Conservation (phyloP, 2,888 invertebrate species). For the Myathropa florea region DNA sequence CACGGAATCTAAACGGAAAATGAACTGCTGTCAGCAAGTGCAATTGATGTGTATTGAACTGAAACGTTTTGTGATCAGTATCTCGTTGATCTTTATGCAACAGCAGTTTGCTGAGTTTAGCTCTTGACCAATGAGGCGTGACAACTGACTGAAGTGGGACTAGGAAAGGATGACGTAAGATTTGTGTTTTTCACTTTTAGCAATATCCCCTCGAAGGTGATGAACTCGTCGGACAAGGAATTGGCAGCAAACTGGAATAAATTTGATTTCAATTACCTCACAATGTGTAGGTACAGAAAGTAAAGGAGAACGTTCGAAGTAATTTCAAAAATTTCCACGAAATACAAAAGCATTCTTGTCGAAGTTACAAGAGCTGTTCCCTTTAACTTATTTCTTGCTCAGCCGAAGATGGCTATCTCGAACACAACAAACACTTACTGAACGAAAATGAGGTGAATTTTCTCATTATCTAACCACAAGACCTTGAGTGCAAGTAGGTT, state of each 20-base stretch:
- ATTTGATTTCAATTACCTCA: neutral
- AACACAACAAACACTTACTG: neutral
- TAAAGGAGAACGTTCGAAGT: neutral
- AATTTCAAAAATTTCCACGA: neutral
- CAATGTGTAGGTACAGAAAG: neutral
- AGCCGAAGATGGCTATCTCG: neutral
- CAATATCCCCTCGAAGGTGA: neutral
- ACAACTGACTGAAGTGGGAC: neutral
- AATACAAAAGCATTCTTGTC: neutral
- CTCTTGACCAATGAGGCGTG: slow-evolving; percentile 53
- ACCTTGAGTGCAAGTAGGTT: slow-evolving; percentile 18
- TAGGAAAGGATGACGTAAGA: slow-evolving; percentile 11
- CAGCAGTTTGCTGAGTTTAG: slow-evolving; percentile 29
- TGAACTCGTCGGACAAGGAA: too few species aligned
- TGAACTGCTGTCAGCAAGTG: slow-evolving; percentile 37
- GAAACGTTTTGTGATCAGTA: slow-evolving; percentile 43
- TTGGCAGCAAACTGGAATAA: neutral
- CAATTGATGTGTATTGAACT: slow-evolving; percentile 46
- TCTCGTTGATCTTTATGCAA: slow-evolving; percentile 51
- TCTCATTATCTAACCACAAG: neutral
- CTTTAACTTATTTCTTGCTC: too few species aligned
- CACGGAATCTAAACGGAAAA: slow-evolving; percentile 3
- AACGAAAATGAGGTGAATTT: neutral
- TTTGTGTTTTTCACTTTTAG: too few species aligned
- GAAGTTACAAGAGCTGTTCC: neutral